Base-by-base conservation (phyloP, 2,797 vertebrate genomes). In the Microcaecilia unicolor region DNA sequence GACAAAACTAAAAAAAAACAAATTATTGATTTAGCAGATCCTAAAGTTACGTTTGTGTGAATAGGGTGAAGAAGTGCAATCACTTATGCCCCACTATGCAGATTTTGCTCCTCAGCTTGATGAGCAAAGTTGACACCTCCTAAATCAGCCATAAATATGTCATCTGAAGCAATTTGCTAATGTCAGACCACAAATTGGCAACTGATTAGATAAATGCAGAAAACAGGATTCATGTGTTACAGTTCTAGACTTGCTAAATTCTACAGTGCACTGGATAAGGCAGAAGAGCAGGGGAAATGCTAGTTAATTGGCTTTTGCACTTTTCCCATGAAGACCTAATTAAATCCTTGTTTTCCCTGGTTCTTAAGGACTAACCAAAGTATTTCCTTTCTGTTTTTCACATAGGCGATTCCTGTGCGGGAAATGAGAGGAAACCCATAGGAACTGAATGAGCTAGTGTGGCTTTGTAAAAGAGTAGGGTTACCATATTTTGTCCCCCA, bases 21-120 rank as follows among this genome's bases (percentile, higher is more conserved):
- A 48, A 48, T 36, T 47, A 48, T 41, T 48, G 45, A 22, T 31
- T 48, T 28, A 30, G 37, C 23, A 17, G 33, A 34, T 36, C 15
- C 15, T 26, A 36, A 27, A 23, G 41, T 31, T 19, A n/a, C 36
- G 31, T 48, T 27, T 40, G 44, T 48, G 37, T 41, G 26, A 45
- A 15, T 48, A 48, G n/a, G n/a, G n/a, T n/a, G n/a, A n/a, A n/a
- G n/a, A n/a, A n/a, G n/a, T n/a, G 32, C 45, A 48, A 45, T 24
- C 28, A 48, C 45, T 36, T 48, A 36, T 36, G 33, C 31, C n/a
- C 19, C 31, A 28, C 32, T n/a, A 18, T 22, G 15, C 48, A 48
- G 41, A 48, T 41, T 41, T 41, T 48, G 45, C 23, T 18, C 41
- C 15, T 19, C 36, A 22, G 20, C 31, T 10, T 36, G 27, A 48